phyloP scores from a whole-genome alignment of 2,888 invertebrate genomes.

The Ornithoptera priamus region DNA sequence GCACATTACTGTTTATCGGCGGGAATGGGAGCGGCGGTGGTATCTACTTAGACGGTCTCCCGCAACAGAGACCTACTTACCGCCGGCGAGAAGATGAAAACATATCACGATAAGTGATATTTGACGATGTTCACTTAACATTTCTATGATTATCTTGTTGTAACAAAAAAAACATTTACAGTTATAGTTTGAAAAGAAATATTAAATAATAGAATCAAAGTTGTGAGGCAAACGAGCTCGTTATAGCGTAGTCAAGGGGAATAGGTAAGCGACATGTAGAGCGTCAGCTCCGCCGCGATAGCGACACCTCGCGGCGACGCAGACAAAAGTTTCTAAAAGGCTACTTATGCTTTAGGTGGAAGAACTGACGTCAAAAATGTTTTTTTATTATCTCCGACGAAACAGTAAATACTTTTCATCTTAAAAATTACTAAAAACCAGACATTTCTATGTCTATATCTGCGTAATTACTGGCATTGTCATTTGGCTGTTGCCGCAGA shows the following conservation, averaged over 20 bases:
- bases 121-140: too few relatives aligned
- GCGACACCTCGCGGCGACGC: conserved; percentile 25
- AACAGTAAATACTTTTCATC: too few relatives aligned
- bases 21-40: too few relatives aligned
- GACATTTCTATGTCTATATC: too few relatives aligned
- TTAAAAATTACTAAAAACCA: too few relatives aligned
- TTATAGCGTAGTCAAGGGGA: conserved; percentile 47
- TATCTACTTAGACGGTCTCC: too few relatives aligned
- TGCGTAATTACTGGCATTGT: too few relatives aligned
- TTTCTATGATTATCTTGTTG: neutral
- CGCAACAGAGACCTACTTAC: too few relatives aligned
- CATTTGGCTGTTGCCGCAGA: too few relatives aligned
- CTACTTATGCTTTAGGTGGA: conserved; percentile 8
- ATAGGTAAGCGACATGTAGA: conserved; percentile 50
- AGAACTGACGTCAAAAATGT: conserved; percentile 4
- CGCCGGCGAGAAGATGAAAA: too few relatives aligned
- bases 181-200: neutral
- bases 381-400: neutral
- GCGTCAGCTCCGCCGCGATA: conserved; percentile 4
- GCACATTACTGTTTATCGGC: too few relatives aligned
- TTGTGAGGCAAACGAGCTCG: conserved; percentile 25
- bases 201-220: conserved; percentile 11
- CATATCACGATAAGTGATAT: too few relatives aligned
- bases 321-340: conserved; percentile 14
- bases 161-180: neutral